A percentile compares a stretch with the other conserved stretches of the same genome.
phyloP scores from a whole-genome alignment of 2,797 vertebrate genomes.

The Pyrocephalus nanus region DNA sequence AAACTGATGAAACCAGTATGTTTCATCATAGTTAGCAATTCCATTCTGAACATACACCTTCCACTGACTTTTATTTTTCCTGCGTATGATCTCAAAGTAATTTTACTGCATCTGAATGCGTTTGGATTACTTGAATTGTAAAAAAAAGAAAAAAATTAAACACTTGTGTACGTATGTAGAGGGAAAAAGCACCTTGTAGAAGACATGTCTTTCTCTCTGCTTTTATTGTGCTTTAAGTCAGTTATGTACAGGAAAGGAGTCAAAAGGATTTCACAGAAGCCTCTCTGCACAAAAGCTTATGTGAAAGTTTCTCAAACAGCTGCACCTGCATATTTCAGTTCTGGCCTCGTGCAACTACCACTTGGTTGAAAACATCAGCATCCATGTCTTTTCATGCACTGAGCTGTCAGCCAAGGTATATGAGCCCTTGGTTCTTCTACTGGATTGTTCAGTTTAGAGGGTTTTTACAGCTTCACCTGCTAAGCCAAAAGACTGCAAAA shows the following conservation, averaged over 20 bases:
- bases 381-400: rapidly evolving
- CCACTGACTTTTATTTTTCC: background rate
- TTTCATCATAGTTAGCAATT: background rate
- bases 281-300: background rate
- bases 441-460: background rate
- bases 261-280: background rate
- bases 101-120: background rate
- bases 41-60: background rate
- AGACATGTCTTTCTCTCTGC: background rate
- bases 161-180: rapidly evolving
- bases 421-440: background rate
- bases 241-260: background rate
- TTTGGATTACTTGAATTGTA: background rate
- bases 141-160: background rate
- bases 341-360: background rate
- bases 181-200: background rate
- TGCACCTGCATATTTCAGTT: background rate
- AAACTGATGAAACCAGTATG: background rate
- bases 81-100: rapidly evolving
- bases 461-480: background rate
- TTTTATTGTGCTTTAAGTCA: slow-evolving; percentile 13
- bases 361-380: background rate
- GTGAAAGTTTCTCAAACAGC: background rate
- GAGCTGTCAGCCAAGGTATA: background rate
- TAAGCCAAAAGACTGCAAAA: background rate